phyloP scores from a whole-genome alignment of 2,888 invertebrate genomes.

The Sepiola atlantica region DNA sequence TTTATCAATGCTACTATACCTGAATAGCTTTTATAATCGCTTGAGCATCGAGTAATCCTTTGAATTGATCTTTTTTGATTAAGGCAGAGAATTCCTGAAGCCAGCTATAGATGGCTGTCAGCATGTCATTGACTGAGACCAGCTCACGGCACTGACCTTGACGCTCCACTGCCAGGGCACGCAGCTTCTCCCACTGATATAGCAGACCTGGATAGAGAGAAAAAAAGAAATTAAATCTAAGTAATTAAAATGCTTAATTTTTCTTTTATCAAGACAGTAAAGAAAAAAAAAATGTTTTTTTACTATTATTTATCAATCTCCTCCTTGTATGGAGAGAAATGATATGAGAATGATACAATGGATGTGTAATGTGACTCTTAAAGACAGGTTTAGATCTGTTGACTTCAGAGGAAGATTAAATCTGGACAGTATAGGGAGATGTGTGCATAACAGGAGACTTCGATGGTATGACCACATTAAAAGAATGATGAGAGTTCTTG shows the following conservation, averaged over 20 bases:
- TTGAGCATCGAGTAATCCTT: conserved; percentile 55
- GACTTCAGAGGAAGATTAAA: no score
- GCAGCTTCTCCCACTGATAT: conserved; percentile 69
- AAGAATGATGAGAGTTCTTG: no score
- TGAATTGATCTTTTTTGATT: conserved; percentile 51
- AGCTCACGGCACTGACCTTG: conserved; percentile 66
- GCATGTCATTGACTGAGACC: conserved; percentile 55
- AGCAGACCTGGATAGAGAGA: conserved; percentile 60
- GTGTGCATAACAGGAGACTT: no score
- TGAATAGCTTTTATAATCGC: conserved; percentile 53
- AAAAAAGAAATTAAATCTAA: neutral
- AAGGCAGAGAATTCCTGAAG: conserved; percentile 53
- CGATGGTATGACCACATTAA: no score
- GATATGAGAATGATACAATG: no score
- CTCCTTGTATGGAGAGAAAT: no score
- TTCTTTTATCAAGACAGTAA: neutral
- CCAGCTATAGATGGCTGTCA: conserved; percentile 53
- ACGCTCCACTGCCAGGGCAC: conserved; percentile 64
- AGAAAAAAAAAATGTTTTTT: neutral
- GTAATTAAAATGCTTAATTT: neutral
- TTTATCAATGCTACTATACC: conserved; percentile 49
- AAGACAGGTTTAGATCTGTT: no score
- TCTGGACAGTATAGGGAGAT: no score
- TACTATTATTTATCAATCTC: no score
- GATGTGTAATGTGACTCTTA: no score